Base-by-base conservation (phyloP, 2,113 vertebrate species). In the Clinocottus analis region DNA sequence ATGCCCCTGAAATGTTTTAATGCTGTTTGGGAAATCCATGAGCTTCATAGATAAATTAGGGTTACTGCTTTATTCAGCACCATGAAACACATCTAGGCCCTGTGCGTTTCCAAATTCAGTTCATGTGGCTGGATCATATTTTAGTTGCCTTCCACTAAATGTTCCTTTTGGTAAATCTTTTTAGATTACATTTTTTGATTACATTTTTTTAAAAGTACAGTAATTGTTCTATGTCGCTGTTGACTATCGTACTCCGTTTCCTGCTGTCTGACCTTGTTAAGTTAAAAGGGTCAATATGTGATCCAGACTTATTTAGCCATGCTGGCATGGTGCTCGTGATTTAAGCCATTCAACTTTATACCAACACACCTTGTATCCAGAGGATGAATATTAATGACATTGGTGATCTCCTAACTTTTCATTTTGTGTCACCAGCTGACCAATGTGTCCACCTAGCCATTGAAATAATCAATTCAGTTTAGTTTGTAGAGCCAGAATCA, bases 1-100 rank as follows among this genome's bases (percentile, higher is more conserved):
- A 60, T 55, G 45, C 27, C 60, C 31, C 9, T 23, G 17, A 76
- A 65, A 61, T 53, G 33, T 59, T 55, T 19, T 25, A 23, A 21
- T 21, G 53, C 10, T 23, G 69, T 82, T 2, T 17, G 58, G 21
- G 43, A 65, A 78, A 51, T 63, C 43, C 19, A 12, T 51, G 43
- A 58, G 55, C 45, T 51, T 62, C 7, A 64, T 62, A 19, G 69
- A 61, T 35, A 27, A n/a, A 58, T 17, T 39, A 62, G 45, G 58
- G 14, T 64, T 41, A 21, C 16, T 33, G 31, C 19, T 60, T 75
- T 25, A 25, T 29, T 17, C 3, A 8, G 47, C 1, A 0, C 41
- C 47, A 25, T 10, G 13, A 61, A 19, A 14, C 33, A 53, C 58
- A 55, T 49, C 33, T 27, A 62, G 29, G 45, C 25, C 4, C 23